Conservation (phyloP, 1,140 invertebrate genomes). For the Musca domestica region DNA sequence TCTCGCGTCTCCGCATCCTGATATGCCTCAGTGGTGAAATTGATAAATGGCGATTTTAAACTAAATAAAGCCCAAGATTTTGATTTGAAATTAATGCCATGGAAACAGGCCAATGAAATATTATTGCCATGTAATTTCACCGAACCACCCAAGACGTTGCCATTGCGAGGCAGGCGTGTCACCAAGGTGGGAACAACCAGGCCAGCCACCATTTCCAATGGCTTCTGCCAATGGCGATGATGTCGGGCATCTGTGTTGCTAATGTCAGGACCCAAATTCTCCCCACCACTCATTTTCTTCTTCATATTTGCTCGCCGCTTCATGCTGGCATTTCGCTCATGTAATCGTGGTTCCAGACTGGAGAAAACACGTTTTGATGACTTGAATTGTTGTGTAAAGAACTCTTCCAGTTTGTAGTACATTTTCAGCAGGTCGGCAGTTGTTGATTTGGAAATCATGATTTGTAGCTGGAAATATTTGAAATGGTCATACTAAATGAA, state of each 20-base stretch:
- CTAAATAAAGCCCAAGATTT: slow-evolving; percentile 97
- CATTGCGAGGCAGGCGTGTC: slow-evolving; percentile 66
- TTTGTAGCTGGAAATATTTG: slow-evolving; percentile 59
- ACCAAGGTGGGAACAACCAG: slow-evolving; percentile 72
- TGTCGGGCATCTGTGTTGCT: slow-evolving; percentile 67
- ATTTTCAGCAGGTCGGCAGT: slow-evolving; percentile 95
- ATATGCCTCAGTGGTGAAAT: slow-evolving; percentile 92
- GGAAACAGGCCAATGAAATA: slow-evolving; percentile 94
- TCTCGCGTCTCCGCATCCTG: slow-evolving; percentile 60
- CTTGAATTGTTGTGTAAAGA: slow-evolving; percentile 93
- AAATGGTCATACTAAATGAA: neutral
- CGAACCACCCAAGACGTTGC: slow-evolving; percentile 89
- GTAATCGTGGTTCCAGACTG: slow-evolving; percentile 63
- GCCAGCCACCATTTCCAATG: slow-evolving; percentile 63
- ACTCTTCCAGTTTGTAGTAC: slow-evolving; percentile 94
- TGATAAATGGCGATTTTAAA: slow-evolving; percentile 90
- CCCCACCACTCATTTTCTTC: slow-evolving; percentile 42
- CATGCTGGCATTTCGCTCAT: slow-evolving; percentile 56
- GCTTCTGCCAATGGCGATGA: slow-evolving; percentile 88
- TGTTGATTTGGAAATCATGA: slow-evolving; percentile 94
- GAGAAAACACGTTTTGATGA: slow-evolving; percentile 88
- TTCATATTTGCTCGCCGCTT: slow-evolving; percentile 51
- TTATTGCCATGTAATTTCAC: slow-evolving; percentile 87
- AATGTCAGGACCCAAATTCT: neutral
- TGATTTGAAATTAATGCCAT: slow-evolving; percentile 92